Conservation (phyloP, 1,140 invertebrate species). For the Tetragnatha versicolor region DNA sequence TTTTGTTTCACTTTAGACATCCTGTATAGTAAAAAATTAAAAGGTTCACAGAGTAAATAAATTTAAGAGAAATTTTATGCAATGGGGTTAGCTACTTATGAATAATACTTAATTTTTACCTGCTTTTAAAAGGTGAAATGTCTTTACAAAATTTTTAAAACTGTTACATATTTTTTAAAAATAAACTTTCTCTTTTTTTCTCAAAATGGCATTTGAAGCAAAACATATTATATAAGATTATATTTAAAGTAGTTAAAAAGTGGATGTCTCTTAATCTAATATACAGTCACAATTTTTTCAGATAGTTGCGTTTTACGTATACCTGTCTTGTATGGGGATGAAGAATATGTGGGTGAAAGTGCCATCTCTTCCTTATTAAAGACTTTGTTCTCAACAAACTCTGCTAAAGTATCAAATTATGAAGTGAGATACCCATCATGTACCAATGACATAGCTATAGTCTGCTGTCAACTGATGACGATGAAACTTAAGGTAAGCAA, state of each 20-base stretch:
- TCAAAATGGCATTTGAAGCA: neutral
- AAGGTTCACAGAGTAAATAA: no score
- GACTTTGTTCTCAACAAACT: conserved; percentile 61
- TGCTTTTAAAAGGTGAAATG: no score
- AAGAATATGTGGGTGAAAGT: conserved; percentile 67
- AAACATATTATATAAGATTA: neutral
- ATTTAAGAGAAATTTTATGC: no score
- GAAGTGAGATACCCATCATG: conserved; percentile 67
- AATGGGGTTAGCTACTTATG: no score
- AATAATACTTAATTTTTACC: no score
- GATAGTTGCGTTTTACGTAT: conserved; percentile 67
- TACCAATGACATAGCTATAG: conserved; percentile 65
- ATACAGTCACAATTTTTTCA: no score
- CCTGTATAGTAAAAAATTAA: no score
- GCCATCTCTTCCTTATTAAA: conserved; percentile 67
- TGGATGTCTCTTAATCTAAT: no score
- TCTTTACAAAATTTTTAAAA: no score
- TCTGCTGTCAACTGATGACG: conserved; percentile 62
- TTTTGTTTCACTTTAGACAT: no score
- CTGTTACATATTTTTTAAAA: no score
- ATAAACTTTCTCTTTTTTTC: neutral
- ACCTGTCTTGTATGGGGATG: conserved; percentile 68
- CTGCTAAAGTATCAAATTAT: conserved; percentile 64
- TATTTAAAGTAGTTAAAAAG: no score
- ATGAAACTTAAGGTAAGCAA: conserved; percentile 61